Percentiles rank a stretch among this genome's conserved stretches.
Conservation (phyloP, 2,113 vertebrate species). For the Rhinolophus sinicus region DNA sequence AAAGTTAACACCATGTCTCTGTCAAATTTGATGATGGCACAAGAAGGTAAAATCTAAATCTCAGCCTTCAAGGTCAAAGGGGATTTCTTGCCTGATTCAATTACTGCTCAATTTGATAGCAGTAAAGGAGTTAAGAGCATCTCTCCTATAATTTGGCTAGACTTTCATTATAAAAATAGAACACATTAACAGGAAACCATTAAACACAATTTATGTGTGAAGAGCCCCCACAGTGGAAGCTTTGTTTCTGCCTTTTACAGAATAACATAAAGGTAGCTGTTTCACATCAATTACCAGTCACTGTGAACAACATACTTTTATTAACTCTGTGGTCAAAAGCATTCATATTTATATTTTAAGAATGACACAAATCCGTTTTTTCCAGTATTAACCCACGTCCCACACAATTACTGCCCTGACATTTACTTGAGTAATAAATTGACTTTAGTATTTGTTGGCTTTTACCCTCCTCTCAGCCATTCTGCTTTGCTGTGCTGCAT, state of each 20-base stretch:
- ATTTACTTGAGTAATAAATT: slow-evolving; percentile 61
- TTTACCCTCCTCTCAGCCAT: background rate
- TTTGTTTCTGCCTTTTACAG: slow-evolving; percentile 71
- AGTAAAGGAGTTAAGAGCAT: slow-evolving; percentile 73
- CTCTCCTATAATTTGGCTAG: slow-evolving; percentile 72
- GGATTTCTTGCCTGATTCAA: slow-evolving; percentile 69
- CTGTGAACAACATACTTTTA: slow-evolving; percentile 57
- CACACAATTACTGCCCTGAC: slow-evolving; percentile 53
- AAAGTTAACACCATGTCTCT: slow-evolving; percentile 42
- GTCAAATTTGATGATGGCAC: slow-evolving; percentile 27
- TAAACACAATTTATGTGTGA: slow-evolving; percentile 81
- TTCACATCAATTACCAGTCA: slow-evolving; percentile 74
- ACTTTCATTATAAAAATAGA: slow-evolving; percentile 79
- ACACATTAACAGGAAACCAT: slow-evolving; percentile 82
- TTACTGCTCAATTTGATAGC: slow-evolving; percentile 77
- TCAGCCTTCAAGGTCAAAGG: slow-evolving; percentile 78
- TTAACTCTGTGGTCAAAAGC: slow-evolving; percentile 74
- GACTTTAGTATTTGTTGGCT: slow-evolving; percentile 33
- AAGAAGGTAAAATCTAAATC: slow-evolving; percentile 69
- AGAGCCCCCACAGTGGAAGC: slow-evolving; percentile 57
- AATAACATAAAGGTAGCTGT: slow-evolving; percentile 75
- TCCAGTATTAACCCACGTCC: slow-evolving; percentile 47
- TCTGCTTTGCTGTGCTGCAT: slow-evolving; percentile 47
- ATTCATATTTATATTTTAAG: slow-evolving; percentile 66
- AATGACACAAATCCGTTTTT: slow-evolving; percentile 67